phyloP scores from a whole-genome alignment of 2,888 invertebrate species.

The Glomeris marginata region DNA sequence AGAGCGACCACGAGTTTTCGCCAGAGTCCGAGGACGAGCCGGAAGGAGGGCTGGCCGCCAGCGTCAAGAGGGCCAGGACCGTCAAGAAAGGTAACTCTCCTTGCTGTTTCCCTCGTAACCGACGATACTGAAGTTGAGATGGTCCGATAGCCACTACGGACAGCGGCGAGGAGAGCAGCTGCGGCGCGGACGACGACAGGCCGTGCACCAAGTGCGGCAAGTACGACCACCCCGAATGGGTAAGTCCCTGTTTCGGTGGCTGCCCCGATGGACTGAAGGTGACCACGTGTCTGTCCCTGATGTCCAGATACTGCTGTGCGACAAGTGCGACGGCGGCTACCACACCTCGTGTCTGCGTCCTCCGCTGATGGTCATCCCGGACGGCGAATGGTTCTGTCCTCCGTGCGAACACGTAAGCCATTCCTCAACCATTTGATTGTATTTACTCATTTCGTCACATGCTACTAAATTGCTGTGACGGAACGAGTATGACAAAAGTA shows the following conservation, averaged over 20 bases:
- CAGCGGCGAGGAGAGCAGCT: slow-evolving; percentile 23
- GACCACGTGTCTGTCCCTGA: no score
- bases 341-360: slow-evolving; percentile 92
- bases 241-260: slow-evolving; percentile 17
- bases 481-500: not conserved
- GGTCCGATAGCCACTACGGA: slow-evolving; percentile 24
- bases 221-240: slow-evolving; percentile 84
- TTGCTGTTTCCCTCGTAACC: slow-evolving; percentile 7
- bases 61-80: slow-evolving; percentile 55
- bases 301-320: slow-evolving; percentile 72
- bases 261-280: no score
- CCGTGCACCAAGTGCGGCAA: slow-evolving; percentile 81
- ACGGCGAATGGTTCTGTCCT: slow-evolving; percentile 97
- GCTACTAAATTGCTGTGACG: no score
- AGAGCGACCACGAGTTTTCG: slow-evolving; percentile 84
- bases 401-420: slow-evolving; percentile 80
- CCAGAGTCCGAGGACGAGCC: slow-evolving; percentile 63
- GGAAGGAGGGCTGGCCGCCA: slow-evolving; percentile 31
- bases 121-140: no score
- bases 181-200: slow-evolving; percentile 41
- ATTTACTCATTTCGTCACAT: no score
- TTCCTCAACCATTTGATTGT: no score
- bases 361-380: slow-evolving; percentile 80
- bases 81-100: slow-evolving; percentile 49
- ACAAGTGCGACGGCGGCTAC: slow-evolving; percentile 88